Percentiles rank a stretch among this genome's conserved stretches.
Conservation (phyloP, 2,797 vertebrate species). For the Buphagus erythrorhynchus region DNA sequence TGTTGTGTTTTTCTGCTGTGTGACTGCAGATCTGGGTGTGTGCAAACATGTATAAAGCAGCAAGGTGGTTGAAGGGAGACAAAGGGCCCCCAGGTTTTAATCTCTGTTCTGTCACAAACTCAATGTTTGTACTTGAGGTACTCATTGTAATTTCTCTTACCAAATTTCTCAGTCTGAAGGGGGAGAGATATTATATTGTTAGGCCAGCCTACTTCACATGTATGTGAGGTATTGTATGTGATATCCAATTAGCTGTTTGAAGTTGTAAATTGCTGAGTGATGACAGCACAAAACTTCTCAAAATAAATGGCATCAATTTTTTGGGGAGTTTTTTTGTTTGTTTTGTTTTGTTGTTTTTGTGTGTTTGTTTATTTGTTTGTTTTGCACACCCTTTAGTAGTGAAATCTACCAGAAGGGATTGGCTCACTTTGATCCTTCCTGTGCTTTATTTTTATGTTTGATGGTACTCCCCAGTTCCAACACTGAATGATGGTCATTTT, state of each 20-base stretch:
- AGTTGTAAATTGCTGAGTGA: neutral
- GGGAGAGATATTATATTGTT: neutral
- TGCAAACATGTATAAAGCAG: neutral
- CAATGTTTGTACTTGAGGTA: neutral
- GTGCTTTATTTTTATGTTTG: neutral
- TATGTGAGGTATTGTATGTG: neutral
- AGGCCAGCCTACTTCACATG: neutral
- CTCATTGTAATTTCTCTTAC: neutral
- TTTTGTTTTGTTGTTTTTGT: too few species aligned
- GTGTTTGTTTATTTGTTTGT: neutral
- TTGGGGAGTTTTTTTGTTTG: neutral
- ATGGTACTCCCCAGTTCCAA: neutral
- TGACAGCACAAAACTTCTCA: neutral
- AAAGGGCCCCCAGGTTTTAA: neutral
- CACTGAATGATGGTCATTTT: neutral
- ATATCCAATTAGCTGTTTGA: neutral
- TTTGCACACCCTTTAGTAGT: neutral
- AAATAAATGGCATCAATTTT: neutral
- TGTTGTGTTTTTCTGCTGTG: neutral
- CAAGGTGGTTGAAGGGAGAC: neutral
- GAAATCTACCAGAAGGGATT: neutral
- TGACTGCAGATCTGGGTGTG: neutral
- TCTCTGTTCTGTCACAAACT: neutral
- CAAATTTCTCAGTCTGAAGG: neutral
- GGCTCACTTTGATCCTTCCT: conserved; percentile 18